Evolutionary conservation across 2,797 vertebrate genomes (phyloP), one percentile per base, ranked within the genome.

Genomic region (Adelosebastes latens): DNA sequence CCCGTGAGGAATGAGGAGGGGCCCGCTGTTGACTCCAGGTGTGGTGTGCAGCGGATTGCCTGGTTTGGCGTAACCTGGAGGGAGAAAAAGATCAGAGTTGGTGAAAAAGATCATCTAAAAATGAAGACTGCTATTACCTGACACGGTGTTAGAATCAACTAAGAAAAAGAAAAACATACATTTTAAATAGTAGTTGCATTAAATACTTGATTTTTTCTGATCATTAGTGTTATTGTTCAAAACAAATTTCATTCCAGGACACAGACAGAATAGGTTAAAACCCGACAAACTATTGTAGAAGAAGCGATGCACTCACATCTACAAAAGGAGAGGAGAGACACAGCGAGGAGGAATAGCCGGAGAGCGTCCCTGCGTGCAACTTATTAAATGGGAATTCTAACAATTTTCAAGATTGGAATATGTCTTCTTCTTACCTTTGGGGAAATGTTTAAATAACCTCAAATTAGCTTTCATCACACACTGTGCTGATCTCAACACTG

Each of bases 41-140:
- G 92, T 91, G 73, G 93, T 87, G 86, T 91, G 93, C 90, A 97
- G 97, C 2, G 97, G 97, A 93, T 94, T 97, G 80, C 95, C 90
- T 85, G 97, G 96, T 92, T 97, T 96, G 83, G 96, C 90, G 87
- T 98, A 99, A 86, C 96, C 98, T 99, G 93, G 52, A 90, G 69
- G 46, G 24, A 67, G 27, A 73, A 56, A 20, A 61, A 36, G 8
- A 83, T 61, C 14, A 75, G 2, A 56, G 16, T 59, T 36, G 32
- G 22, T 74, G 13, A 59, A 75, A 80, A 71, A 4, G 3, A 16
- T 16, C 0, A 20, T 39, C 8, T 7, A 1, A 77, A 39, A 73
- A 24, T 27, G 20, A 58, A 9, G 3, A 62, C 8, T 27, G 36
- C 9, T 20, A 42, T 39, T 22, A 58, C 36, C 22, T 27, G n/a